A percentile compares a stretch with the other conserved stretches of the same genome.
These are phyloP conservation scores for Torymus tubicola DNA, from an alignment of 2,888 invertebrate genomes.

Conservation along the genomic window DNA sequence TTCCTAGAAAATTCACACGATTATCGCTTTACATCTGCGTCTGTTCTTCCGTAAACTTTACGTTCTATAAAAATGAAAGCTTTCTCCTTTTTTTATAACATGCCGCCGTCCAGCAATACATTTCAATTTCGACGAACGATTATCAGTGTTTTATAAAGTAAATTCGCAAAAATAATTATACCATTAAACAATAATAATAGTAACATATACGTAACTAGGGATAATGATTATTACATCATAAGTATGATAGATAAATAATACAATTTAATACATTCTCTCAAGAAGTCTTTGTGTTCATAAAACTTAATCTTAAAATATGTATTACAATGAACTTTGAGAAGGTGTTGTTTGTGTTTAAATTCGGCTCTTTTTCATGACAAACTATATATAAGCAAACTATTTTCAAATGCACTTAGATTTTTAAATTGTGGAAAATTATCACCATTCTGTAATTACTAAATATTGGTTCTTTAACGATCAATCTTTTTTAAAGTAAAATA, in stretches of 20 bases:
- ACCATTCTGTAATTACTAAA: background rate
- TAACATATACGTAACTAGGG: conserved; percentile 28
- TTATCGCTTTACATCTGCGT: background rate
- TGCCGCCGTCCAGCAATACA: background rate
- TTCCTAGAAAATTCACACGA: conserved; percentile 24
- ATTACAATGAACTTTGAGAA: no score
- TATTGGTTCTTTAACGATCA: no score
- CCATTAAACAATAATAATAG: conserved; percentile 30
- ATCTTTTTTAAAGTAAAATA: no score
- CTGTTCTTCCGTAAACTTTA: conserved; percentile 6
- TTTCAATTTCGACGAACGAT: conserved; percentile 12
- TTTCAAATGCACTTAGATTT: background rate
- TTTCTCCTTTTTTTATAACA: background rate
- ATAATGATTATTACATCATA: conserved; percentile 13
- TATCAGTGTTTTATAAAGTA: conserved; percentile 14
- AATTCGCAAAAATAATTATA: conserved; percentile 7
- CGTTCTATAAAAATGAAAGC: conserved; percentile 43
- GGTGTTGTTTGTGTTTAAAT: conserved; percentile 3
- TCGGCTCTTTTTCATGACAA: background rate
- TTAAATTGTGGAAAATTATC: conserved; percentile 6
- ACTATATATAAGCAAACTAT: background rate
- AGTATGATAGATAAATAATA: conserved; percentile 30
- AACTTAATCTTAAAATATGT: no score
- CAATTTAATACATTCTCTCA: conserved; percentile 25
- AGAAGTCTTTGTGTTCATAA: conserved; percentile 20